Conservation (phyloP, 1,140 invertebrate species). For the Bombyx mori region ASM3026992v2 NC_085107.1:11168501-11169000, state of each 20-base stretch:
- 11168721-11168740: conserved; percentile 24
- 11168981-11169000: no score
- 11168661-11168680: no score
- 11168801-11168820: conserved; percentile 48
- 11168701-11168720: conserved; percentile 14
- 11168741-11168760: not conserved
- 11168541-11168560: conserved; percentile 26
- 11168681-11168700: conserved; percentile 2
- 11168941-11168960: no score
- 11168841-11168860: conserved; percentile 36
- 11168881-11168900: no score
- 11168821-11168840: conserved; percentile 33
- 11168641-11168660: conserved; percentile 8
- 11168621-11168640: conserved; percentile 26
- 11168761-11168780: conserved; percentile 13
- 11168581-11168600: not conserved
- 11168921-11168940: no score
- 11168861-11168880: conserved; percentile 6
- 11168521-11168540: conserved; percentile 26
- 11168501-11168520: conserved; percentile 33
- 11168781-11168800: conserved; percentile 53
- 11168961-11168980: no score
- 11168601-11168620: conserved; percentile 15
- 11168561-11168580: conserved; percentile 44
- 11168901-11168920: no score